Evolutionary conservation across 2,888 invertebrate species (phyloP), one percentile per base, ranked within the genome.

Genomic region (Meganola albula): DNA sequence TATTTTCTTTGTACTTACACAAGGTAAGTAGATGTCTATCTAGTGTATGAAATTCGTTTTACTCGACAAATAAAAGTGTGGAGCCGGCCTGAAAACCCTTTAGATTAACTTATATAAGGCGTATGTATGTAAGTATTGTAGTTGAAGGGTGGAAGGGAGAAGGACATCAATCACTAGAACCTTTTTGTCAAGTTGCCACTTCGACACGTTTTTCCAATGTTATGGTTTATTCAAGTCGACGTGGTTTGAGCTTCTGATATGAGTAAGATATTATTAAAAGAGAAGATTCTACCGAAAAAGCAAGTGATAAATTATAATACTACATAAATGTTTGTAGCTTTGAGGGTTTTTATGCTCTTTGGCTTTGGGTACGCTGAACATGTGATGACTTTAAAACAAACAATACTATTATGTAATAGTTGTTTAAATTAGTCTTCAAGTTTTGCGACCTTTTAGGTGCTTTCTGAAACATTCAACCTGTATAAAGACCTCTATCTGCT

Each of bases 401-500:
- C 6, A 16, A 16, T 16, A 16, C 16, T 16, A 5, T 16, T 5
- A 16, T 16, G 6, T 5, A 16, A 16, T 16, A 16, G 4, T 6
- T 5, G 6, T 16, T 16, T 16, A 16, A 4, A 16, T 16, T 5
- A 16, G 16, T 16, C 4, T 16, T 16, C 6, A 16, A 16, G 16
- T 16, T 16, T 16, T 16, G 16, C 6, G 4, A 16, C 16, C 16
- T 16, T 16, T 6, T 6, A 16, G 16, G 16, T 16, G 4, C 16
- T 6, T 16, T 16, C 16, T 16, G 16, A 16, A 6, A 6, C 37
- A 71, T 70, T 71, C 65, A 73, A 67, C 58, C 62, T 62, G 66
- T 63, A 74, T 78, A 74, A 74, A 68, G 67, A 70, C 70, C 71
- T 67, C 65, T 65, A 66, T 71, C 72, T 70, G 63, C 68, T 58